A percentile compares a stretch with the other conserved stretches of the same genome.
Conservation (phyloP, 2,888 invertebrate species). For the Oeneis ivallda region DNA sequence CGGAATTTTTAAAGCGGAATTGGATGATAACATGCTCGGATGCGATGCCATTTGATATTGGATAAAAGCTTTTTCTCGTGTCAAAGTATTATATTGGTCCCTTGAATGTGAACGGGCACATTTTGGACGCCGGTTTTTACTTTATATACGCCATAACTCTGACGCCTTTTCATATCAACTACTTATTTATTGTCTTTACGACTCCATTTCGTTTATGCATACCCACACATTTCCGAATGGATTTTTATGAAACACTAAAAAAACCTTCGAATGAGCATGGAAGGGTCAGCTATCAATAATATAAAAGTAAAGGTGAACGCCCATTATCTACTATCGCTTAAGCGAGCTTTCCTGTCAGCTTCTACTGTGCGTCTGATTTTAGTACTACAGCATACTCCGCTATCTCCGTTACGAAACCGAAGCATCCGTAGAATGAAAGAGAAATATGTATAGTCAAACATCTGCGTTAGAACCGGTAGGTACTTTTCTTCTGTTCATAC, state of each 20-base stretch:
- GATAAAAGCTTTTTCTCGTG: slow-evolving; percentile 26
- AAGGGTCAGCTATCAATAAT: too few species aligned
- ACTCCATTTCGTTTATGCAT: neutral
- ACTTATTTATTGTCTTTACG: slow-evolving; percentile 8
- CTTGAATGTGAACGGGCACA: slow-evolving; percentile 20
- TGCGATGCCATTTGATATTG: slow-evolving; percentile 25
- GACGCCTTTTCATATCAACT: slow-evolving; percentile 13
- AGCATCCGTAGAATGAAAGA: too few species aligned
- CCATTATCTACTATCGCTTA: too few species aligned
- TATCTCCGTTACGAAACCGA: too few species aligned
- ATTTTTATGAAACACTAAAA: neutral
- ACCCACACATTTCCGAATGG: neutral
- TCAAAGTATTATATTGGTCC: slow-evolving; percentile 24
- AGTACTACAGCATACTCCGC: too few species aligned
- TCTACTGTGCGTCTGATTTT: too few species aligned
- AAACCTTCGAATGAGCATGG: too few species aligned
- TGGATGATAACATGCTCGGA: slow-evolving; percentile 24
- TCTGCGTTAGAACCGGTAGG: too few species aligned
- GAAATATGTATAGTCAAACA: too few species aligned
- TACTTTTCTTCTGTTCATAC: too few species aligned
- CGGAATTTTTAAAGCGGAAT: slow-evolving; percentile 48
- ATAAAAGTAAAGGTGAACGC: too few species aligned
- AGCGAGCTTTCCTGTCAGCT: too few species aligned
- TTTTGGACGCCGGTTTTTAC: neutral
- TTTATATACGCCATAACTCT: slow-evolving; percentile 2